phyloP scores from a whole-genome alignment of 2,113 vertebrate species.

The Hiodon tergisus region DNA sequence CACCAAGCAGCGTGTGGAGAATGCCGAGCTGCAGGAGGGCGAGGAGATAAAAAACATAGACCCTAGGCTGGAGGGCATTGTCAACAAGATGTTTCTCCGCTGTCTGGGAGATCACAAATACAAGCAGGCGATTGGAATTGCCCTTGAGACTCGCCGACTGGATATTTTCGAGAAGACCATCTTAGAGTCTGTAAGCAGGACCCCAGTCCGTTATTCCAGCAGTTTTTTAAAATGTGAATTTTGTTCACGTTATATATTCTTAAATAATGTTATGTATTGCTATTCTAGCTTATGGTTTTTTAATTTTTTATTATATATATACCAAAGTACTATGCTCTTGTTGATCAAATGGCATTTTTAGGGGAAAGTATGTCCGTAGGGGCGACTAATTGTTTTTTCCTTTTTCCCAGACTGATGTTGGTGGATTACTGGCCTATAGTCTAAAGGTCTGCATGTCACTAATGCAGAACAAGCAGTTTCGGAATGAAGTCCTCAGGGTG shows the following conservation, averaged over 20 bases:
- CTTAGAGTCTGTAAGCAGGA: constrained; percentile 71
- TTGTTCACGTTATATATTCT: not conserved
- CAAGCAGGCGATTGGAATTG: constrained; percentile 95
- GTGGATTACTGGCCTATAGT: constrained; percentile 95
- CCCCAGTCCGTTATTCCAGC: constrained; percentile 39
- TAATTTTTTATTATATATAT: not conserved
- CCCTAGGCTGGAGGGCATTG: constrained; percentile 90
- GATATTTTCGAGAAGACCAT: constrained; percentile 97
- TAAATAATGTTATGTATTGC: too few relatives aligned
- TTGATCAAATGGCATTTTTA: too few relatives aligned
- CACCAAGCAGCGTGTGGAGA: constrained; percentile 94
- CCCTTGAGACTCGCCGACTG: constrained; percentile 87
- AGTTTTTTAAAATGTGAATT: not conserved
- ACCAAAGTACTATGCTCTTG: too few relatives aligned
- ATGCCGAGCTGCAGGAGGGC: constrained; percentile 85
- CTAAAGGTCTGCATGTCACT: constrained; percentile 98
- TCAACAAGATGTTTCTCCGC: constrained; percentile 98
- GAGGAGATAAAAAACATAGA: constrained; percentile 90
- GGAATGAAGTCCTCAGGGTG: constrained; percentile 90
- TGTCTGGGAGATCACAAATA: constrained; percentile 97
- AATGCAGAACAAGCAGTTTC: constrained; percentile 98
- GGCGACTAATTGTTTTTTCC: constrained; percentile 10
- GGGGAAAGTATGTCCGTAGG: too few relatives aligned
- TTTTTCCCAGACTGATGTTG: constrained; percentile 80
- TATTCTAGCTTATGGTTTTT: not conserved